Conservation (phyloP, 2,888 invertebrate genomes). For the Athripsodes cinereus region DNA sequence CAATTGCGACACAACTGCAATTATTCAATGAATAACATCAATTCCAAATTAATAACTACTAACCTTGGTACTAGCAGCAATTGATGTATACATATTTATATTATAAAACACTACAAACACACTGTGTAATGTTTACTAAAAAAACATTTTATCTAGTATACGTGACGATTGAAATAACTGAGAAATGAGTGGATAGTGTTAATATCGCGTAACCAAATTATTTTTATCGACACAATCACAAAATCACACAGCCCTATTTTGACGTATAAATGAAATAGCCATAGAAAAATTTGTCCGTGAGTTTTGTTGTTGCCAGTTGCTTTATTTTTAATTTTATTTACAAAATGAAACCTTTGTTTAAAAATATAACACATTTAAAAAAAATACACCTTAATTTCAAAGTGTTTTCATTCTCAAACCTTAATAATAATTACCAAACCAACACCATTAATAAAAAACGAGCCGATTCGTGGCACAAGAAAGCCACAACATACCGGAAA, state of each 20-base stretch:
- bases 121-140: neutral
- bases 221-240: neutral
- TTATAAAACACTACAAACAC: neutral
- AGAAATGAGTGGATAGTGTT: neutral
- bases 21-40: neutral
- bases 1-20: neutral
- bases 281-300: no score
- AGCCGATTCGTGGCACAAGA: no score
- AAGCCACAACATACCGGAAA: no score
- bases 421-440: no score
- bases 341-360: no score
- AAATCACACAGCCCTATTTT: neutral
- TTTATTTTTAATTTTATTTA: no score
- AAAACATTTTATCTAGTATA: neutral
- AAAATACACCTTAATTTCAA: no score
- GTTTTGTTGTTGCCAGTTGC: no score
- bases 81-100: constrained; percentile 19
- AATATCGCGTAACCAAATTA: neutral
- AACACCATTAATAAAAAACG: no score
- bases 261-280: neutral
- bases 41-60: neutral
- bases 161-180: neutral
- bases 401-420: no score
- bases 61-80: constrained; percentile 23
- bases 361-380: no score